phyloP scores from a whole-genome alignment of 2,113 vertebrate species.

The Heteronetta atricapilla region DNA sequence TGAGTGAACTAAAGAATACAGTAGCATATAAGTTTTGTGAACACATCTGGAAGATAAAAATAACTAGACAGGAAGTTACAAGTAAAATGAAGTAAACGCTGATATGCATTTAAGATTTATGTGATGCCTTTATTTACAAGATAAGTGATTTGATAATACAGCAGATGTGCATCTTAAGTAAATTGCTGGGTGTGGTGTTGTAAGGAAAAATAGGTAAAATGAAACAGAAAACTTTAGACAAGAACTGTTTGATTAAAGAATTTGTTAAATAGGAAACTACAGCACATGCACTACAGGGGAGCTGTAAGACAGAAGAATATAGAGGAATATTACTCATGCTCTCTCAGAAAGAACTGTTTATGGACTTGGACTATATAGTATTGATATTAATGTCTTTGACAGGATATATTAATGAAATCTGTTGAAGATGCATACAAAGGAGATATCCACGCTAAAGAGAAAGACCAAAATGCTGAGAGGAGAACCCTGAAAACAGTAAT shows the following conservation, averaged over 20 bases:
- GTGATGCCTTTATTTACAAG: neutral
- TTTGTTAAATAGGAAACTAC: neutral
- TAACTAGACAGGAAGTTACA: neutral
- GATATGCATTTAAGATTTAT: neutral
- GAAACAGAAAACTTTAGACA: neutral
- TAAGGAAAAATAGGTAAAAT: neutral
- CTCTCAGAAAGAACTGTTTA: neutral
- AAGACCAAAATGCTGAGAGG: neutral
- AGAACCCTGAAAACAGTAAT: neutral
- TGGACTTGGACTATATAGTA: neutral
- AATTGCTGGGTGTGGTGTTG: neutral
- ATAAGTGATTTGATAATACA: neutral
- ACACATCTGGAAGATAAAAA: neutral
- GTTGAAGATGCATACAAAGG: neutral
- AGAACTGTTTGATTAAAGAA: neutral
- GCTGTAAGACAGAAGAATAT: neutral
- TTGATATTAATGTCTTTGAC: neutral
- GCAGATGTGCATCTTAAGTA: neutral
- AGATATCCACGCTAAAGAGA: neutral
- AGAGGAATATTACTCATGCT: neutral
- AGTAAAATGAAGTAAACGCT: neutral
- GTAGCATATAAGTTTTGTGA: neutral
- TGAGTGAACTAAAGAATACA: neutral
- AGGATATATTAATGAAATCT: neutral
- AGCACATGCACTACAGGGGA: neutral